These are phyloP conservation scores for Holothuria glaberrima DNA, from an alignment of 35 echinoderm and acorn worm species.

Conservation along the genomic window DNA sequence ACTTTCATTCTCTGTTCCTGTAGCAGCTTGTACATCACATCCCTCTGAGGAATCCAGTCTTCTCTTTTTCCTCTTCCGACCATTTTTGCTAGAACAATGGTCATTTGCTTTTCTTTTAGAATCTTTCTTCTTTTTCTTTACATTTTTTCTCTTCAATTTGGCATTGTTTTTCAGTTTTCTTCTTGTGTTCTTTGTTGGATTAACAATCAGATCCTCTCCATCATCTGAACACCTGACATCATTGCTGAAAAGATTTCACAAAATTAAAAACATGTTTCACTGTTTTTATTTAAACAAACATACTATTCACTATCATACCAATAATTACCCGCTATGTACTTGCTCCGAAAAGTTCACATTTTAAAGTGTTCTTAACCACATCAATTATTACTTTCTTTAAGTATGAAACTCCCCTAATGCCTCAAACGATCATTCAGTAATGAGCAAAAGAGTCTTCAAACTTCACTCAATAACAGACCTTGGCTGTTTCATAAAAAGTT, in stretches of 20 bases:
- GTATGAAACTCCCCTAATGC: too few species aligned
- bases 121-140: neutral
- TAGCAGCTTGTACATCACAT: neutral
- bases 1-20: neutral
- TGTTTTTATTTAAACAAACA: neutral
- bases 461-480: too few species aligned
- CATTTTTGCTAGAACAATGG: neutral
- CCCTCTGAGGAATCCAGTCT: neutral
- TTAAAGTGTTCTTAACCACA: too few species aligned
- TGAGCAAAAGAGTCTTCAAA: too few species aligned
- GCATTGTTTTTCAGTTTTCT: neutral
- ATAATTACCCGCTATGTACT: too few species aligned
- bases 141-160: neutral
- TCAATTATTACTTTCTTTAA: too few species aligned
- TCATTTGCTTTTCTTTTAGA: neutral
- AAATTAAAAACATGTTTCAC: neutral
- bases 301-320: too few species aligned
- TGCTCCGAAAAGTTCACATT: too few species aligned
- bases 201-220: neutral
- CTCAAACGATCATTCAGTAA: too few species aligned
- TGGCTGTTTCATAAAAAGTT: too few species aligned
- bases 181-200: constrained; percentile 13
- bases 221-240: neutral
- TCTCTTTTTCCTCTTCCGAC: neutral
- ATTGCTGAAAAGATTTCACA: neutral